Evolutionary conservation across 2,113 vertebrate genomes (phyloP).

Genomic region (Chitala chitala): DNA sequence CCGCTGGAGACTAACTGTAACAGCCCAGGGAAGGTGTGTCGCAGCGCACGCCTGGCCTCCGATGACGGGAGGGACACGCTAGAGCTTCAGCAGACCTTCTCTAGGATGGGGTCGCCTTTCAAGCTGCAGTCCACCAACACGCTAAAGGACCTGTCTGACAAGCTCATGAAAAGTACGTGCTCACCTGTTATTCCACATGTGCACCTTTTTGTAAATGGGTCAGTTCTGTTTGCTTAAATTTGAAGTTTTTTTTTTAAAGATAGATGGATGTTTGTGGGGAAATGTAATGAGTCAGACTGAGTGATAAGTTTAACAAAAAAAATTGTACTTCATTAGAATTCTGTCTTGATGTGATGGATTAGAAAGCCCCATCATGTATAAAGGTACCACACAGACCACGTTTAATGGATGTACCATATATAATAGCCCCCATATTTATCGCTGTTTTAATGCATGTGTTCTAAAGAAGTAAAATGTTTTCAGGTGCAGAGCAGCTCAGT

Average conservation of each 20-base stretch:
- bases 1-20: constrained; percentile 35
- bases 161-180: constrained; percentile 93
- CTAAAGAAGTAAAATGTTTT: too few relatives aligned
- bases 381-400: too few relatives aligned
- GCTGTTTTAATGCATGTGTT: too few relatives aligned
- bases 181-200: background rate
- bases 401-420: too few relatives aligned
- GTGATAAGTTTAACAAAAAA: too few relatives aligned
- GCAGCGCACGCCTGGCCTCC: constrained; percentile 49
- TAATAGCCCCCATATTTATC: too few relatives aligned
- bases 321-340: too few relatives aligned
- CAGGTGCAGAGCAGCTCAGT: too few relatives aligned
- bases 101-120: constrained; percentile 57
- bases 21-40: constrained; percentile 30
- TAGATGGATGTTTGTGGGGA: too few relatives aligned
- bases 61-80: constrained; percentile 39
- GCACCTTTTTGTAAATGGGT: background rate
- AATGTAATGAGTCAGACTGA: too few relatives aligned
- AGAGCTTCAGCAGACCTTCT: constrained; percentile 39
- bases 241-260: constrained; percentile 10
- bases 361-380: too few relatives aligned
- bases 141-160: constrained; percentile 79
- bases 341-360: too few relatives aligned
- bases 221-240: constrained; percentile 1
- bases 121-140: constrained; percentile 69